Evolutionary conservation across 2,113 vertebrate species (phyloP).

Genomic region (Lepus timidus): DNA sequence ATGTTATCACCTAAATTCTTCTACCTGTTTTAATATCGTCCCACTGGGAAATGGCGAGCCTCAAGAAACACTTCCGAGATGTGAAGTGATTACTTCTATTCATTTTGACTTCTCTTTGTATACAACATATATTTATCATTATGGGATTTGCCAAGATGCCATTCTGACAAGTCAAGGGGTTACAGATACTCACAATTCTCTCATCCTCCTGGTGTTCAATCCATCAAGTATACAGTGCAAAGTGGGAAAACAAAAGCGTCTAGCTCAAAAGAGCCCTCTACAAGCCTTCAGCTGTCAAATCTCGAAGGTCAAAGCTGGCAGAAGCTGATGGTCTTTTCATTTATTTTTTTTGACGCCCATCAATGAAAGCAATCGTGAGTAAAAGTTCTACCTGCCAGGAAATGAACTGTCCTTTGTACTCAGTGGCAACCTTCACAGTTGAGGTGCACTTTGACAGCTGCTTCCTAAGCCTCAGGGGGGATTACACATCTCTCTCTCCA

Average conservation of each 20-base stretch:
- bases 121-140: conserved; percentile 57
- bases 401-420: conserved; percentile 84
- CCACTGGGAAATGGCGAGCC: not conserved
- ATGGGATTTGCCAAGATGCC: conserved; percentile 60
- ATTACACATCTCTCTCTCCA: not conserved
- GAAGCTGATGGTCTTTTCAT: conserved; percentile 79
- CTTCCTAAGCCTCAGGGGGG: conserved; percentile 52
- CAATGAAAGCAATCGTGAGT: conserved; percentile 83
- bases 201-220: conserved; percentile 50
- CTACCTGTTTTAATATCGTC: not conserved
- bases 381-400: conserved; percentile 84
- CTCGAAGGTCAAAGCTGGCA: conserved; percentile 85
- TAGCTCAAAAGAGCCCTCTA: conserved; percentile 11
- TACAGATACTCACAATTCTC: conserved; percentile 47
- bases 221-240: conserved; percentile 46
- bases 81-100: conserved; percentile 30
- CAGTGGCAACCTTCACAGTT: conserved; percentile 85
- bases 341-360: conserved; percentile 84
- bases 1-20: not conserved
- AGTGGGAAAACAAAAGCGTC: not conserved
- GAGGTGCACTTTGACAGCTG: conserved; percentile 76
- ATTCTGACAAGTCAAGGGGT: conserved; percentile 52
- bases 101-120: conserved; percentile 61
- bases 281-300: conserved; percentile 81
- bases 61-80: not conserved